A percentile compares a stretch with the other conserved stretches of the same genome.
Conservation (phyloP, 2,888 invertebrate species). For the Arctia plantaginis region DNA sequence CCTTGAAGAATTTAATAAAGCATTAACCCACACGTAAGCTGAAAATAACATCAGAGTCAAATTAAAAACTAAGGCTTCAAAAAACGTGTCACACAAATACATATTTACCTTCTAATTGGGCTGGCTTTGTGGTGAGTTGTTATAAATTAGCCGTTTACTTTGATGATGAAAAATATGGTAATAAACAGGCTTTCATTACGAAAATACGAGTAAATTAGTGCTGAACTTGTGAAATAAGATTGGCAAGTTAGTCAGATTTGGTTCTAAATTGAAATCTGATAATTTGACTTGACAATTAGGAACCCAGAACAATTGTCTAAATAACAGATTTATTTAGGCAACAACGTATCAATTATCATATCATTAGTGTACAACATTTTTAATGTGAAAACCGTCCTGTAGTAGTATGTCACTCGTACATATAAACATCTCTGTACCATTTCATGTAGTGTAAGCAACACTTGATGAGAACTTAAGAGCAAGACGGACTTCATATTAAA, state of each 20-base stretch:
- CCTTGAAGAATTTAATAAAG: neutral
- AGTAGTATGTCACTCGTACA: no score
- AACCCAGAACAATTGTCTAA: neutral
- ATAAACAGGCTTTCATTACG: neutral
- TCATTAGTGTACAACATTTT: neutral
- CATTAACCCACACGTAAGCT: neutral
- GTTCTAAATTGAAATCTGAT: neutral
- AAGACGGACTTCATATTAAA: neutral
- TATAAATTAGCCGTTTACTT: constrained; percentile 7
- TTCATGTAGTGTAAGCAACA: neutral
- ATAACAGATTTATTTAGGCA: neutral
- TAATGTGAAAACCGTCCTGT: no score
- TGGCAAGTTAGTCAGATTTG: neutral
- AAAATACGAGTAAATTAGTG: neutral
- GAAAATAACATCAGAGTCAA: neutral
- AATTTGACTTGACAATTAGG: neutral
- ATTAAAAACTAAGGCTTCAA: neutral
- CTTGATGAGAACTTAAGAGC: neutral
- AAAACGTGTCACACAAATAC: neutral
- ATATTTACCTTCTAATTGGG: neutral
- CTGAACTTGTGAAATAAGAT: neutral
- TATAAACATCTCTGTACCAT: neutral
- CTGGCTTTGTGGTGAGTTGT: neutral
- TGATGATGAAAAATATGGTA: constrained; percentile 1
- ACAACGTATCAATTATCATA: no score